Percentiles rank a stretch among this genome's conserved stretches.
Conservation (phyloP, 2,113 vertebrate species). For the Pseudopodoces humilis region DNA sequence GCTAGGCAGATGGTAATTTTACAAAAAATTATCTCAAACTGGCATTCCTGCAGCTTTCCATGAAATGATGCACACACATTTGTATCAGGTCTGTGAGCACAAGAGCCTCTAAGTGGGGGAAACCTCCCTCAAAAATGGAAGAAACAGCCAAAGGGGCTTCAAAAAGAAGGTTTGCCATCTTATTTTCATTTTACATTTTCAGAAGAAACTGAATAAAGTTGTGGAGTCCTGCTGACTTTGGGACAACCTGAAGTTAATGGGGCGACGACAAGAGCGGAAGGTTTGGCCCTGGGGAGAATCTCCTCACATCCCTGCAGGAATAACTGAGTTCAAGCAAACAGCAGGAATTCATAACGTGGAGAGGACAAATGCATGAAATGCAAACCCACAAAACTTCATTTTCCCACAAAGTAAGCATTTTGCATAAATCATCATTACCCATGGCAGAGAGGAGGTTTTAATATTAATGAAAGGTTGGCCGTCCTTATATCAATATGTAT, state of each 20-base stretch:
- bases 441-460: slow-evolving; percentile 25
- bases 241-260: not conserved
- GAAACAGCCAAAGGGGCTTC: not conserved
- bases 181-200: not conserved
- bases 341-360: slow-evolving; percentile 5
- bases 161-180: not conserved
- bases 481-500: slow-evolving; percentile 52
- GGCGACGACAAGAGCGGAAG: not conserved
- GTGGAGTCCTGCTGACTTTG: not conserved
- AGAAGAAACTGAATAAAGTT: not conserved
- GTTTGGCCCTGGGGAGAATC: slow-evolving; percentile 6
- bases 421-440: slow-evolving; percentile 41
- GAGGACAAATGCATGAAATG: slow-evolving; percentile 32
- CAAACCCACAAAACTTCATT: slow-evolving; percentile 31
- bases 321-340: not conserved
- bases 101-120: not conserved
- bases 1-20: not conserved
- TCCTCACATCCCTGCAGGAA: not conserved
- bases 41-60: not conserved
- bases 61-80: not conserved
- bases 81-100: not conserved
- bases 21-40: not conserved
- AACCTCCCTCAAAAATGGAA: not conserved
- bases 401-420: slow-evolving; percentile 55
- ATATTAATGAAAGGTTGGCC: slow-evolving; percentile 49